phyloP scores from a whole-genome alignment of 2,797 vertebrate species.

The Spheniscus humboldti region DNA sequence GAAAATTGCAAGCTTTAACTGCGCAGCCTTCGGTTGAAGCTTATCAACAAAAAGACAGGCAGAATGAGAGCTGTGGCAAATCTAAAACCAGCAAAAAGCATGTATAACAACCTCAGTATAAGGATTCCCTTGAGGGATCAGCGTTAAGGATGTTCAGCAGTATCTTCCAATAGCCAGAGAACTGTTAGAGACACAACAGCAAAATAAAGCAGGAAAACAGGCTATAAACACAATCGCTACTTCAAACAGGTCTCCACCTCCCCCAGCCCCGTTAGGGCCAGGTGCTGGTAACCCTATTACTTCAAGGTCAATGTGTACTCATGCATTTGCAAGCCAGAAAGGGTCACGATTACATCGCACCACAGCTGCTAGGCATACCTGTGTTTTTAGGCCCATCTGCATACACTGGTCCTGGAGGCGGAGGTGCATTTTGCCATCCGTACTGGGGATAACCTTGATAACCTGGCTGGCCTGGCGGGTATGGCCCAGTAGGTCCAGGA shows the following conservation, averaged over 20 bases:
- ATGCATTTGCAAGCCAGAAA: not conserved
- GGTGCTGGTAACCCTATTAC: not conserved
- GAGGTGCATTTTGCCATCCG: slow-evolving; percentile 87
- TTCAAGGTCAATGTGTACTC: not conserved
- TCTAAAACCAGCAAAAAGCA: not conserved
- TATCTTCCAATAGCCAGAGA: not conserved
- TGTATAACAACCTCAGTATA: not conserved
- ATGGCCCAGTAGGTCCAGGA: slow-evolving; percentile 58
- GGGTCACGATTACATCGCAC: rapidly evolving
- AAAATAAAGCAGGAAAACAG: not conserved
- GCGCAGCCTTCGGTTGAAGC: not conserved
- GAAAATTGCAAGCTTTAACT: not conserved
- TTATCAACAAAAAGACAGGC: not conserved
- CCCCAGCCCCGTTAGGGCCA: not conserved
- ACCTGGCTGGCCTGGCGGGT: slow-evolving; percentile 77
- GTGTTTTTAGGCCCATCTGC: slow-evolving; percentile 91
- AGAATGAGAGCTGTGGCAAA: not conserved
- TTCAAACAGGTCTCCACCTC: not conserved
- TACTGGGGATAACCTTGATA: slow-evolving; percentile 86
- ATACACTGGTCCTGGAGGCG: slow-evolving; percentile 83
- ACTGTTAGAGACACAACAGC: not conserved
- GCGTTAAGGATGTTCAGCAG: not conserved
- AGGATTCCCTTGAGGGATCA: not conserved
- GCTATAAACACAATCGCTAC: not conserved
- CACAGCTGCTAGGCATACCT: slow-evolving; percentile 71